Base-by-base conservation (phyloP, 2,888 invertebrate species). In the Aproaerema taeniolella region DNA sequence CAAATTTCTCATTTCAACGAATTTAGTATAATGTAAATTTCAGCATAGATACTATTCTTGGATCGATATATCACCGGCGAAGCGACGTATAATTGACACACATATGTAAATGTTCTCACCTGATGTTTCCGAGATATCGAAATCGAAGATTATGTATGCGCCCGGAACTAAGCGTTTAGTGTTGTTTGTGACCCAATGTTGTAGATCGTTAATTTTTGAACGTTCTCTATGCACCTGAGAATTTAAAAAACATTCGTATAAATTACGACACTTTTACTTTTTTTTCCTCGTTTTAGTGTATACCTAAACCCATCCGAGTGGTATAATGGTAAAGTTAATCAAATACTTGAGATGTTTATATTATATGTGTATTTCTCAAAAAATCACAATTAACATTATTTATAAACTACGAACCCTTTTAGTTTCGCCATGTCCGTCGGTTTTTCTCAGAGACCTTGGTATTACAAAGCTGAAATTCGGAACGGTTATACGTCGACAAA, bases 11-110 rank as follows among this genome's bases (percentile, higher is more conserved):
- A 2, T 9, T 13, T 6, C n/a, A 31, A 31, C 17, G 4, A 20
- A 16, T 30, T 37, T 31, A 37, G 31, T 5, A n/a, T 4, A 20
- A 41, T 41, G 40, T 35, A 36, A 41, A 41, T 41, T 24, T 41
- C 30, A 41, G 26, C 40, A 41, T 14, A 31, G 35, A 26, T 41
- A 14, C 10, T 31, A 31, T 10, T 9, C 35, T 8, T 9, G 31
- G 25, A 36, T 31, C 26, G 20, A 40, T 40, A 40, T 40, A 40
- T 40, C 40, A 41, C 40, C 25, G 26, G 12, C 24, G 29, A 9
- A n/a, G n/a, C n/a, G 16, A 14, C 11, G n/a, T 31, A 25, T 25
- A 41, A 36, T 41, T 25, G 40, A 41, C 40, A 41, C 26, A 35
- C 35, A 29, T 39, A 34, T 34, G 33, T 31, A 30, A 34, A 41